Evolutionary conservation across 2,888 invertebrate genomes (phyloP).

Genomic region (Bedellia somnulentella): DNA sequence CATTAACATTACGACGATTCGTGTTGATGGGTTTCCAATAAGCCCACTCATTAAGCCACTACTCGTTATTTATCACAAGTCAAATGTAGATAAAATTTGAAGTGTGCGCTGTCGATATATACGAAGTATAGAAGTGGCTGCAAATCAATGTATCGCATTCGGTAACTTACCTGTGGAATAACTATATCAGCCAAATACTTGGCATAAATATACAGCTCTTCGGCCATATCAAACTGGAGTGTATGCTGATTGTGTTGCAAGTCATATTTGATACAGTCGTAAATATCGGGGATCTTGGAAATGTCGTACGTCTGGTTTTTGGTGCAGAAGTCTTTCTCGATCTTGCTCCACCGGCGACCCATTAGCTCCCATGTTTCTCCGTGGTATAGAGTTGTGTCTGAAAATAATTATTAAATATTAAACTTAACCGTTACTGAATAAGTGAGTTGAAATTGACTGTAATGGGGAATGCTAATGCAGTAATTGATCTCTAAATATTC

Average conservation of each 20-base stretch:
- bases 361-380: conserved; percentile 99
- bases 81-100: too few relatives aligned
- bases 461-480: too few relatives aligned
- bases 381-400: conserved; percentile 92
- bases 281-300: conserved; percentile 98
- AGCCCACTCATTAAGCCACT: too few relatives aligned
- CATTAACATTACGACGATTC: too few relatives aligned
- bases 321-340: conserved; percentile 96
- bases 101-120: too few relatives aligned
- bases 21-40: too few relatives aligned
- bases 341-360: conserved; percentile 96
- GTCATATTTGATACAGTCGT: conserved; percentile 99
- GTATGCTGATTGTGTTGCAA: conserved; percentile 97
- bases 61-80: too few relatives aligned
- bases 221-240: conserved; percentile 88
- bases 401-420: conserved; percentile 4
- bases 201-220: conserved; percentile 91
- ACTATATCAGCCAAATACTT: conserved; percentile 98
- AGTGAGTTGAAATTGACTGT: too few relatives aligned
- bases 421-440: too few relatives aligned
- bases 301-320: conserved; percentile 94
- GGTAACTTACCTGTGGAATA: conserved; percentile 89
- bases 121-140: too few relatives aligned
- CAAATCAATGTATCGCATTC: too few relatives aligned
- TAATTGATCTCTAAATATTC: too few relatives aligned